These are phyloP conservation scores for Charanyca ferruginea DNA, from an alignment of 2,888 invertebrate genomes.

Conservation along the genomic window DNA sequence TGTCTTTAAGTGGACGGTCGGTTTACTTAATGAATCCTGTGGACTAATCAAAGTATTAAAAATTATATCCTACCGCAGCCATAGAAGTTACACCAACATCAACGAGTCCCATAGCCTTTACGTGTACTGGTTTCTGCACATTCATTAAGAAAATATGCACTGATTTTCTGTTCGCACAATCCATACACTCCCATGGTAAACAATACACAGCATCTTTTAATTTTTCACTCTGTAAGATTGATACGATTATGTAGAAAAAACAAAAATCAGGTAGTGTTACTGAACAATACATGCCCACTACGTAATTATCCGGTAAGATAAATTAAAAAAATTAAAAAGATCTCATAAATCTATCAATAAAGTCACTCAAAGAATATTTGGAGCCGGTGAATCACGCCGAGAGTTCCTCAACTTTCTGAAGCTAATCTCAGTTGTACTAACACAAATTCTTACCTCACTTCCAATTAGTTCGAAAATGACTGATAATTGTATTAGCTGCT, in stretches of 20 bases:
- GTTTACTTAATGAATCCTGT: background rate
- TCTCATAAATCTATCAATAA: background rate
- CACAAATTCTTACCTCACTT: slow-evolving; percentile 58
- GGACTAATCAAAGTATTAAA: background rate
- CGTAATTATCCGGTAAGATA: too few relatives aligned
- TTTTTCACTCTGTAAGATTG: slow-evolving; percentile 63
- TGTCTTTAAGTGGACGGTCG: background rate
- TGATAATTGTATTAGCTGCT: slow-evolving; percentile 70
- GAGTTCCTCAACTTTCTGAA: background rate
- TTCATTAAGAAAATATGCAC: slow-evolving; percentile 66
- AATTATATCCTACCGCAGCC: slow-evolving; percentile 62
- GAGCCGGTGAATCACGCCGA: background rate
- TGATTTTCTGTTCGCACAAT: slow-evolving; percentile 58
- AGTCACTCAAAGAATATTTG: background rate
- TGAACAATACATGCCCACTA: too few relatives aligned
- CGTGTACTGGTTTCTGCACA: slow-evolving; percentile 66
- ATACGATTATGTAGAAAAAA: too few relatives aligned
- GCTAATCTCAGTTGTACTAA: background rate
- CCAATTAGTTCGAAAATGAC: slow-evolving; percentile 67
- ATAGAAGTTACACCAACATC: slow-evolving; percentile 72
- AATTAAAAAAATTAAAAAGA: background rate
- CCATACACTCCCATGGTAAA: slow-evolving; percentile 74
- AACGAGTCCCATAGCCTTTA: slow-evolving; percentile 68
- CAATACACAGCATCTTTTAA: slow-evolving; percentile 68
- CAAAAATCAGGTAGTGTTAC: background rate